Percentiles rank a stretch among this genome's conserved stretches.
These are phyloP conservation scores for Sparus aurata DNA, from an alignment of 2,797 vertebrate genomes.

Conservation along the genomic window DNA sequence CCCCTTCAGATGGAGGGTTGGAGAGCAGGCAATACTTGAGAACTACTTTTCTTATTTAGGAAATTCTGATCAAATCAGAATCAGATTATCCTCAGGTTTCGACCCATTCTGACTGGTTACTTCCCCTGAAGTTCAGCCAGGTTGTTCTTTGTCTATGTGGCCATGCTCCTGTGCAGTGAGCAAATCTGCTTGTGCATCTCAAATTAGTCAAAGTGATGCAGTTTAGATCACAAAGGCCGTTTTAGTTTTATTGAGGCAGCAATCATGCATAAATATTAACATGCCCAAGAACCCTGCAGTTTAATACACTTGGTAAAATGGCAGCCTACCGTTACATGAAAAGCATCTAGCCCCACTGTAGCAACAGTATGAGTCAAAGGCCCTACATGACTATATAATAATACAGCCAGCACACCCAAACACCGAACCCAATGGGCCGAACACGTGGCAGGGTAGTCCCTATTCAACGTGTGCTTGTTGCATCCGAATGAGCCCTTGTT, in stretches of 20 bases:
- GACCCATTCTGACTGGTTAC: not conserved
- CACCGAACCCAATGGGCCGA: not conserved
- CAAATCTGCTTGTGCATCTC: not conserved
- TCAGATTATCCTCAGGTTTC: not conserved
- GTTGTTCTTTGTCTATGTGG: not conserved
- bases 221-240: not conserved
- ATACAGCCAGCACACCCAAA: constrained; percentile 20
- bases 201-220: not conserved
- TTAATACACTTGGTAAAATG: not conserved
- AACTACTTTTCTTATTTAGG: not conserved
- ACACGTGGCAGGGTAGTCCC: constrained; percentile 51
- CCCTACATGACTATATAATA: constrained; percentile 28
- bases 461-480: constrained; percentile 41
- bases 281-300: not conserved
- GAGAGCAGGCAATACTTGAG: not conserved
- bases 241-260: not conserved
- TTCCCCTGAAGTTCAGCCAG: not conserved
- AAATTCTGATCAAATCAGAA: not conserved
- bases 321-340: not conserved
- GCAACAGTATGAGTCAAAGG: constrained; percentile 43
- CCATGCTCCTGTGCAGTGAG: not conserved
- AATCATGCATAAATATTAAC: not conserved
- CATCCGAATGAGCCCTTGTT: constrained; percentile 16
- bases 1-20: too few relatives aligned
- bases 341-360: constrained; percentile 14